Evolutionary conservation across 1,140 invertebrate species (phyloP).

Genomic region (Solenopsis fugax): DNA sequence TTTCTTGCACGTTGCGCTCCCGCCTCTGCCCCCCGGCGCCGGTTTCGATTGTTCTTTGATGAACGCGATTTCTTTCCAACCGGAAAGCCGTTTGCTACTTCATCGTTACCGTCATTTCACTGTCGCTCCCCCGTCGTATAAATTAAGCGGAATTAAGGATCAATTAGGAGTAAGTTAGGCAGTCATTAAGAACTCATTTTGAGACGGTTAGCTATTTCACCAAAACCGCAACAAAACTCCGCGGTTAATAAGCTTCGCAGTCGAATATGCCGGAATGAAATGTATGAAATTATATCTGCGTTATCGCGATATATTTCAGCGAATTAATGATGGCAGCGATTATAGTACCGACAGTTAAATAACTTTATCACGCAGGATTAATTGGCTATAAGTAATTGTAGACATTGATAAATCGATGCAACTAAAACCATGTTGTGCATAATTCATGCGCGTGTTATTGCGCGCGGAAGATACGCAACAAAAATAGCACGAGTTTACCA

Average conservation of each 20-base stretch:
- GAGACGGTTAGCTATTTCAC: slow-evolving; percentile 28
- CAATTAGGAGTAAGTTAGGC: slow-evolving; percentile 58
- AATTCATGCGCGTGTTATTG: slow-evolving; percentile 44
- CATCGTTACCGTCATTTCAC: slow-evolving; percentile 61
- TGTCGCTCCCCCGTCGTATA: slow-evolving; percentile 41
- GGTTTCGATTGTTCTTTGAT: slow-evolving; percentile 64
- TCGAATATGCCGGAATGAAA: slow-evolving; percentile 24
- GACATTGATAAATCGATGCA: slow-evolving; percentile 57
- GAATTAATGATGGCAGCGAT: slow-evolving; percentile 52
- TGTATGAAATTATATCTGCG: slow-evolving; percentile 31
- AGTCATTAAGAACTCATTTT: slow-evolving; percentile 60
- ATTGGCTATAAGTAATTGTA: slow-evolving; percentile 47
- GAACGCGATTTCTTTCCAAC: slow-evolving; percentile 49
- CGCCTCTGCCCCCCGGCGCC: neutral
- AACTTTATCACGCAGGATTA: slow-evolving; percentile 60
- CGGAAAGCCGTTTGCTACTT: slow-evolving; percentile 37
- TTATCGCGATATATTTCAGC: slow-evolving; percentile 44
- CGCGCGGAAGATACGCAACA: slow-evolving; percentile 9
- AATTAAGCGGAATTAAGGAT: slow-evolving; percentile 61
- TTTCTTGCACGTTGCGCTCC: slow-evolving; percentile 46
- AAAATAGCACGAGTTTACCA: neutral
- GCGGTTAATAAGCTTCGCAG: slow-evolving; percentile 38
- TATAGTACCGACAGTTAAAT: slow-evolving; percentile 56
- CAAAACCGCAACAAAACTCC: slow-evolving; percentile 26
- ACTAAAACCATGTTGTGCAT: slow-evolving; percentile 26